Conservation (phyloP, 2,113 vertebrate species). For the Gambusia affinis region DNA sequence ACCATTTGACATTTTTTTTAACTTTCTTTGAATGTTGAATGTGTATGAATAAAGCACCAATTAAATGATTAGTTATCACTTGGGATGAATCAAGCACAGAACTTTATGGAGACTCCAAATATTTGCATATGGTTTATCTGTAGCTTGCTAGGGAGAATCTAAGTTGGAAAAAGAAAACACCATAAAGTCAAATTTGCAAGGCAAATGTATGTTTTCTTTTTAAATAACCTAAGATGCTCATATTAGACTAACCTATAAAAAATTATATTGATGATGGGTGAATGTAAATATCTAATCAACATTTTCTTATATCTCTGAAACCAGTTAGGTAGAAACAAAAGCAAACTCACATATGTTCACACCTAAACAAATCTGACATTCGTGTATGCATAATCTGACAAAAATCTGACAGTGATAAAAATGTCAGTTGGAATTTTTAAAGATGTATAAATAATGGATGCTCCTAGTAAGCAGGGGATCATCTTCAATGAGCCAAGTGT, state of each 20-base stretch:
- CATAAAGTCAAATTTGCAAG: too few species aligned
- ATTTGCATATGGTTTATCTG: too few species aligned
- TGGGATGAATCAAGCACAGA: too few species aligned
- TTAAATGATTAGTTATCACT: too few species aligned
- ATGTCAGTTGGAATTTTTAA: constrained; percentile 74
- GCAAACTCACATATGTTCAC: constrained; percentile 1
- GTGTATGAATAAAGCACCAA: too few species aligned
- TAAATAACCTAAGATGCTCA: not conserved
- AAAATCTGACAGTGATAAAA: constrained; percentile 59
- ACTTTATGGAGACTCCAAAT: too few species aligned
- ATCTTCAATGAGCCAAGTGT: constrained; percentile 72
- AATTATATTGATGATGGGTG: not conserved
- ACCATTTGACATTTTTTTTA: not conserved
- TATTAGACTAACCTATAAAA: not conserved
- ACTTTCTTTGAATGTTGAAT: too few species aligned
- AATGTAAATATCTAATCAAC: not conserved
- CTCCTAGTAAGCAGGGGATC: constrained; percentile 62
- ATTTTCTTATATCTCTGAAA: not conserved
- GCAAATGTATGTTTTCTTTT: too few species aligned
- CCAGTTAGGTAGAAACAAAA: not conserved
- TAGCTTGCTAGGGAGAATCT: too few species aligned
- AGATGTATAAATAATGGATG: constrained; percentile 77
- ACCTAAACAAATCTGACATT: constrained; percentile 47
- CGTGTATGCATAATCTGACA: not conserved
- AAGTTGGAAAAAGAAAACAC: too few species aligned